Base-by-base conservation (phyloP, 2,888 invertebrate genomes). In the Hylaea fasciaria region DNA sequence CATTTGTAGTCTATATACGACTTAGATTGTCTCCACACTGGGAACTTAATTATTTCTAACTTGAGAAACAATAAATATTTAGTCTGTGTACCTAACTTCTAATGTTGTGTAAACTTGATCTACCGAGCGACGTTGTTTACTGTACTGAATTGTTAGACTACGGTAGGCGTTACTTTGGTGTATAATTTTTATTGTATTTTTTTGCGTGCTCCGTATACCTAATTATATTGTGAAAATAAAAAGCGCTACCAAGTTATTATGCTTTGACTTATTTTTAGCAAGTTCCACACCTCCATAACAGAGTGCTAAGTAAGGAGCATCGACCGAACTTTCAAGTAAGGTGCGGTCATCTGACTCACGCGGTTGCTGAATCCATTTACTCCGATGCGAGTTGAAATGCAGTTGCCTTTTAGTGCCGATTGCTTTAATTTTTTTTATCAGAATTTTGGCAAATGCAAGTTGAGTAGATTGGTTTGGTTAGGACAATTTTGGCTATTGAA, bases 331-430 rank as follows among this genome's bases (percentile, higher is more conserved):
- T 64, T 67, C 56, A 40, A 29, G 58, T 64, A 57, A 68, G 74
- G 74, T 63, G 77, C 70, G 77, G 75, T 71, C 70, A 66, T 61
- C 69, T 77, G 78, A 73, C 59, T 74, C 73, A 74, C 43, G 40
- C 37, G 45, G 50, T 51, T 44, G 48, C 49, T 49, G 22, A 14
- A 47, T 59, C 35, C 43, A n/a, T 16, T 32, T 46, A 43, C 40
- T 50, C n/a, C 39, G 44, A 29, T 40, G 28, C 12, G 28, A 32
- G 29, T 51, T 32, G 8, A 43, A 54, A 45, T 46, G 52, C 52
- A 22, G 35, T 11, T 32, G 17, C 37, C 16, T 44, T 35, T 46
- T 47, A 35, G 4, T 47, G 47, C 32, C 14, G 46, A 46, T 29
- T 46, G 13, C 0, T 14, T 14, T 41, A 13, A 13, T 41, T 1